These are phyloP conservation scores for Loripinus fragilis DNA, from an alignment of 2,888 invertebrate genomes.

Conservation along the genomic window DNA sequence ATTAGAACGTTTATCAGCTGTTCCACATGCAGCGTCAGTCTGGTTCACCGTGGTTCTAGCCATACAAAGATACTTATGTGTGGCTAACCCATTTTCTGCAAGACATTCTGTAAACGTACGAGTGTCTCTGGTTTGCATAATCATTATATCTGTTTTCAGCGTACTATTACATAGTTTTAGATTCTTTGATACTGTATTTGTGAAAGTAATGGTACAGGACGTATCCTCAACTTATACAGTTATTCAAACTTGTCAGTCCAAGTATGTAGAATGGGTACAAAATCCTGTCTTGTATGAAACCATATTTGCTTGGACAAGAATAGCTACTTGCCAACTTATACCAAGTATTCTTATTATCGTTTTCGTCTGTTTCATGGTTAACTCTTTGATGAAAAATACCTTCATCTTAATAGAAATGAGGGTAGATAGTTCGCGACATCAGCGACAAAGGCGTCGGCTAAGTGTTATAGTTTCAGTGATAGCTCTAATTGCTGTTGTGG, in stretches of 20 bases:
- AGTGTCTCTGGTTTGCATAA: neutral
- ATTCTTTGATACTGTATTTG: neutral
- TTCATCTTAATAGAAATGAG: neutral
- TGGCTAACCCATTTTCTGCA: neutral
- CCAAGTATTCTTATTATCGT: neutral
- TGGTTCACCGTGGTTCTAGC: slow-evolving; percentile 9
- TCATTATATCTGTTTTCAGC: neutral
- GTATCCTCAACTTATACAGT: neutral
- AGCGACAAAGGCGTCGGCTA: neutral
- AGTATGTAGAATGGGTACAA: neutral
- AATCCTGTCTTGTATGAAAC: neutral
- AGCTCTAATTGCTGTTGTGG: neutral
- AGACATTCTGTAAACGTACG: neutral
- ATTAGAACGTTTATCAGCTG: neutral
- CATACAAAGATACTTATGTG: neutral
- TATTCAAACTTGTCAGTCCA: neutral
- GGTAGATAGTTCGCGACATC: no score
- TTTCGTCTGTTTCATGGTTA: neutral
- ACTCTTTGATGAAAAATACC: neutral
- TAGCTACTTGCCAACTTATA: neutral
- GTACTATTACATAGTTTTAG: neutral
- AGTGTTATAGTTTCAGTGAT: neutral
- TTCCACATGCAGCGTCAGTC: neutral
- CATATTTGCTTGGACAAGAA: neutral
- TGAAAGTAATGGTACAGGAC: neutral